Conservation (phyloP, 2,113 vertebrate species). For the Austrofundulus limnaeus region DNA sequence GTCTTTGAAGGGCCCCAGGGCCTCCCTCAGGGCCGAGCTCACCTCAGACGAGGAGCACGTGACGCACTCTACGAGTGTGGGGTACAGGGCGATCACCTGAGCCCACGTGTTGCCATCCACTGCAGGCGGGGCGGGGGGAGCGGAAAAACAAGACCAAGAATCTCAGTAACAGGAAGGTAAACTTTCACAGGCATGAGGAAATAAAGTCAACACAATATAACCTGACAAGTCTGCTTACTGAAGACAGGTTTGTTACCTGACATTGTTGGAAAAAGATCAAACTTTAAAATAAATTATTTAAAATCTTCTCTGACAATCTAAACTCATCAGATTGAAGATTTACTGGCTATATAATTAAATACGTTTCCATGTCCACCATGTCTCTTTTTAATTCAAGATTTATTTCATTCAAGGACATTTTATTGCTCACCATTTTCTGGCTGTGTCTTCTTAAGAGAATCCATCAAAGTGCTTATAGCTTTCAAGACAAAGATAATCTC, state of each 20-base stretch:
- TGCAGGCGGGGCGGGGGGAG: conserved; percentile 59
- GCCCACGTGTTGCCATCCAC: conserved; percentile 96
- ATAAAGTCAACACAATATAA: too few relatives aligned
- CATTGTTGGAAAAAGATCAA: too few relatives aligned
- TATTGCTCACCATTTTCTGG: conserved; percentile 94
- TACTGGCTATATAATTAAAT: too few relatives aligned
- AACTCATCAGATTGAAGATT: too few relatives aligned
- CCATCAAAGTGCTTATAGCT: conserved; percentile 98
- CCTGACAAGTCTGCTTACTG: too few relatives aligned
- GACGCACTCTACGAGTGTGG: conserved; percentile 96
- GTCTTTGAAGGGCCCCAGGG: conserved; percentile 97
- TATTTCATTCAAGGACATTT: conserved; percentile 8
- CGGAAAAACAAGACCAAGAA: conserved; percentile 18
- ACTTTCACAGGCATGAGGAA: conserved; percentile 35
- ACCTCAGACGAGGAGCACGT: conserved; percentile 96
- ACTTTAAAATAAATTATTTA: too few relatives aligned
- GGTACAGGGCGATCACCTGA: conserved; percentile 96
- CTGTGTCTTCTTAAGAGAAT: conserved; percentile 98
- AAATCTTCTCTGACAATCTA: too few relatives aligned
- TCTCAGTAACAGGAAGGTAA: conserved; percentile 45
- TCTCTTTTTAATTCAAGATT: neutral
- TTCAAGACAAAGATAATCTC: conserved; percentile 99
- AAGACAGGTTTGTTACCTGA: too few relatives aligned
- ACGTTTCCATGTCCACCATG: too few relatives aligned
- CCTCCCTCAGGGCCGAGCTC: conserved; percentile 95